Evolutionary conservation across 1,140 invertebrate genomes (phyloP).

Genomic region (Periplaneta americana): DNA sequence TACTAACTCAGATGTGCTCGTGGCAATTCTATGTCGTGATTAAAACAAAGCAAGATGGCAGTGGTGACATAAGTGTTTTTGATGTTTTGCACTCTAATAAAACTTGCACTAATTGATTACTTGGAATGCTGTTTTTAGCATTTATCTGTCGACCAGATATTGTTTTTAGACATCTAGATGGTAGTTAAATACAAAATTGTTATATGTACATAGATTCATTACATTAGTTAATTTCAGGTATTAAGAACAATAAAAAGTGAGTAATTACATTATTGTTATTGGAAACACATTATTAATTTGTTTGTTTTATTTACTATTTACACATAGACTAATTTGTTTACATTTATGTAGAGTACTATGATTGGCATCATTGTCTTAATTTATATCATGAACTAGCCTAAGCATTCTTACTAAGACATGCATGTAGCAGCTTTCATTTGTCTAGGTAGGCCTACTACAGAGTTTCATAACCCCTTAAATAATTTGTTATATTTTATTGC

Average conservation of each 20-base stretch:
- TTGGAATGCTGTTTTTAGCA: not conserved
- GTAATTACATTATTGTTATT: not conserved
- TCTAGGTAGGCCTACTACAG: not conserved
- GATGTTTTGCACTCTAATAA: not conserved
- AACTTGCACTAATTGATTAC: not conserved
- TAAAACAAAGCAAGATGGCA: constrained; percentile 13
- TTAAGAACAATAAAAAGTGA: not conserved
- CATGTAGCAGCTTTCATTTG: not conserved
- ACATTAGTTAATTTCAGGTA: not conserved
- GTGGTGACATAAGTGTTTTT: constrained; percentile 8
- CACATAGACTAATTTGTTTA: not conserved
- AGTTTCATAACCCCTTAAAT: not conserved
- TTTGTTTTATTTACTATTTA: not conserved
- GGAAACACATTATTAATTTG: not conserved
- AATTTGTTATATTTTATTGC: not conserved
- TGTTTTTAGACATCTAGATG: not conserved
- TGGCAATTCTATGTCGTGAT: constrained; percentile 7
- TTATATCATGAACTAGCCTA: not conserved
- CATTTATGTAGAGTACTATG: not conserved
- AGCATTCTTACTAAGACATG: not conserved
- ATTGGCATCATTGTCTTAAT: not conserved
- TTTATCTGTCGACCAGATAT: not conserved
- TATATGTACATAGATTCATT: not conserved
- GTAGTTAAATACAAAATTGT: not conserved
- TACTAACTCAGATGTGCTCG: not conserved